Evolutionary conservation across 1,140 invertebrate genomes (phyloP).

Genomic region (Chymomyza costata): DNA sequence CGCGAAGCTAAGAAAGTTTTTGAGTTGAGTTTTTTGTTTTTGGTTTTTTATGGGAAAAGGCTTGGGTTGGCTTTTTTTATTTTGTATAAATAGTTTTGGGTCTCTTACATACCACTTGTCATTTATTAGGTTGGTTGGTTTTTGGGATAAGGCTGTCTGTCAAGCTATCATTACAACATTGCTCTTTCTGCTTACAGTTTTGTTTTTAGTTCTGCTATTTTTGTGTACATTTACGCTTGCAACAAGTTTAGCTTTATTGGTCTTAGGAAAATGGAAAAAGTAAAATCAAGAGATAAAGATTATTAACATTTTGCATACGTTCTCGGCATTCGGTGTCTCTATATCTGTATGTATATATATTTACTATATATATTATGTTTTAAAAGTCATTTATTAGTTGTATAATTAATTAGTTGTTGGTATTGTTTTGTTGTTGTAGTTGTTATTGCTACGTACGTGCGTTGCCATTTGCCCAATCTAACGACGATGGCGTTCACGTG

Average conservation of each 20-base stretch:
- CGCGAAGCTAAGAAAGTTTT: constrained; percentile 38
- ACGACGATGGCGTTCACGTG: constrained; percentile 65
- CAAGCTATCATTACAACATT: constrained; percentile 21
- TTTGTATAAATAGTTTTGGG: constrained; percentile 1
- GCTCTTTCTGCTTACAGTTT: constrained; percentile 34
- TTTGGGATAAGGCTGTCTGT: constrained; percentile 22
- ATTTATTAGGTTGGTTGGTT: constrained; percentile 12
- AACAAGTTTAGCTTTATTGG: constrained; percentile 26
- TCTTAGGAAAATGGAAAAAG: constrained; percentile 44
- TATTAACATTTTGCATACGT: constrained; percentile 50
- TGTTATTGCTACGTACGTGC: constrained; percentile 58
- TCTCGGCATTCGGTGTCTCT: constrained; percentile 23
- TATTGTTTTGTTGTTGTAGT: constrained; percentile 21
- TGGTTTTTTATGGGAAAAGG: no score
- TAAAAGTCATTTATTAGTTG: constrained; percentile 35
- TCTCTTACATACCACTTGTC: constrained; percentile 7
- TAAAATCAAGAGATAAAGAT: constrained; percentile 34
- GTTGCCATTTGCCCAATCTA: constrained; percentile 43
- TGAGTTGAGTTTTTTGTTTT: constrained; percentile 31
- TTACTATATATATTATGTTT: not conserved
- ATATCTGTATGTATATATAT: constrained; percentile 12
- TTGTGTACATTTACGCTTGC: constrained; percentile 20
- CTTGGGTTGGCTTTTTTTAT: constrained; percentile 2
- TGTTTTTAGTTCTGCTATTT: constrained; percentile 16
- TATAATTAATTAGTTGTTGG: constrained; percentile 22